Conservation (phyloP, 2,113 vertebrate species). For the Seriola dumerili region DNA sequence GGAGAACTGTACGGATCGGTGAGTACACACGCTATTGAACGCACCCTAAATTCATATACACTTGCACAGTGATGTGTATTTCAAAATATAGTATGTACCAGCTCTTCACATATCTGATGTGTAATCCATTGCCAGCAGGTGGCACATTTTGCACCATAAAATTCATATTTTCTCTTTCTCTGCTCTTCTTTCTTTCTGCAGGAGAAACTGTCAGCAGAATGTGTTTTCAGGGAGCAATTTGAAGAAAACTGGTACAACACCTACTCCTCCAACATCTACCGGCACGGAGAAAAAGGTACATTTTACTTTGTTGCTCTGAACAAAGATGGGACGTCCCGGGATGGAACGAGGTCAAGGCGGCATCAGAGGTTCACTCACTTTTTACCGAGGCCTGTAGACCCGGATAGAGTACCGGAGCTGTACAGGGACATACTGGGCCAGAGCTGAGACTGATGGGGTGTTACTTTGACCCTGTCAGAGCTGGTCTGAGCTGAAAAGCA, state of each 20-base stretch:
- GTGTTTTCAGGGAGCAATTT: conserved; percentile 97
- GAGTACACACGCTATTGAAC: conserved; percentile 78
- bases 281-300: conserved; percentile 93
- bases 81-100: background rate
- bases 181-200: conserved; percentile 71
- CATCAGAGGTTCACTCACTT: conserved; percentile 99
- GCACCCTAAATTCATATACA: background rate
- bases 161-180: conserved; percentile 17
- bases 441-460: conserved; percentile 87
- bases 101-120: background rate
- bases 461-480: conserved; percentile 6
- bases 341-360: conserved; percentile 94
- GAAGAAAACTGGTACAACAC: conserved; percentile 99
- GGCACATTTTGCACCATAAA: conserved; percentile 37
- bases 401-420: conserved; percentile 96
- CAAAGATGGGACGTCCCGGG: conserved; percentile 95
- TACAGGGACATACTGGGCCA: conserved; percentile 98
- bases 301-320: conserved; percentile 97
- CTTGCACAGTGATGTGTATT: background rate
- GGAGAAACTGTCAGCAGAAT: conserved; percentile 96
- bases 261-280: conserved; percentile 98
- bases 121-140: conserved; percentile 13
- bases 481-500: conserved; percentile 38
- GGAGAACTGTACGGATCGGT: conserved; percentile 97
- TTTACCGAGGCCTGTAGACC: conserved; percentile 97